These are phyloP conservation scores for Stigmatopora argus DNA, from an alignment of 2,113 vertebrate genomes.

Conservation along the genomic window DNA sequence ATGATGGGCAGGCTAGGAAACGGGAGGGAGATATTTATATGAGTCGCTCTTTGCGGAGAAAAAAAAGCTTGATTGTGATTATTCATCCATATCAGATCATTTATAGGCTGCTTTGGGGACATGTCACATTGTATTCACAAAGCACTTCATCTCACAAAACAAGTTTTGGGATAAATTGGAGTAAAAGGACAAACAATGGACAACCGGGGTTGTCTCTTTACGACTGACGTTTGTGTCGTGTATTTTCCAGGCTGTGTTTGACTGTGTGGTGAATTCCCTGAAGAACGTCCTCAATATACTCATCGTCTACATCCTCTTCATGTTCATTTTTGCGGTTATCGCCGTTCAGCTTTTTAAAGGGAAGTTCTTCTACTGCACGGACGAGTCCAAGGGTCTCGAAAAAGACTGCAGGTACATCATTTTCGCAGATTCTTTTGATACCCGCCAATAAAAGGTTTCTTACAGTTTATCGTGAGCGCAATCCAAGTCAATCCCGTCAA, in stretches of 20 bases:
- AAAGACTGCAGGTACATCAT: slow-evolving; percentile 86
- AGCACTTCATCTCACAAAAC: slow-evolving; percentile 27
- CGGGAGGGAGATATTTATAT: slow-evolving; percentile 7
- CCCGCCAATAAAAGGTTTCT: background rate
- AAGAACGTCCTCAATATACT: slow-evolving; percentile 98
- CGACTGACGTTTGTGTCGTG: background rate
- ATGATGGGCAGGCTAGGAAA: slow-evolving; percentile 27
- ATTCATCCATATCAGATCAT: slow-evolving; percentile 33
- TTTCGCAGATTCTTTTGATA: background rate
- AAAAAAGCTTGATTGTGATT: slow-evolving; percentile 13
- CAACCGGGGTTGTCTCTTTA: background rate
- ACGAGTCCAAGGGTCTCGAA: slow-evolving; percentile 91
- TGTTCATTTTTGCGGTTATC: slow-evolving; percentile 98
- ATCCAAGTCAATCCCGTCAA: background rate
- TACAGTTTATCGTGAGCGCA: background rate
- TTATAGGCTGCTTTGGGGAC: slow-evolving; percentile 34
- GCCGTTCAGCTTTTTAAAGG: slow-evolving; percentile 98
- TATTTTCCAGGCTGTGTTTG: slow-evolving; percentile 84
- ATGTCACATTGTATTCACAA: slow-evolving; percentile 35
- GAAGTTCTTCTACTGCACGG: slow-evolving; percentile 96
- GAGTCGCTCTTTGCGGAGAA: slow-evolving; percentile 8
- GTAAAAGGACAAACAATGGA: slow-evolving; percentile 3
- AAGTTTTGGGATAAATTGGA: slow-evolving; percentile 1
- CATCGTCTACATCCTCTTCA: slow-evolving; percentile 97
- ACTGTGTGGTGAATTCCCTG: slow-evolving; percentile 96